Base-by-base conservation (phyloP, 2,888 invertebrate species). In the Tenthredo livida region DNA sequence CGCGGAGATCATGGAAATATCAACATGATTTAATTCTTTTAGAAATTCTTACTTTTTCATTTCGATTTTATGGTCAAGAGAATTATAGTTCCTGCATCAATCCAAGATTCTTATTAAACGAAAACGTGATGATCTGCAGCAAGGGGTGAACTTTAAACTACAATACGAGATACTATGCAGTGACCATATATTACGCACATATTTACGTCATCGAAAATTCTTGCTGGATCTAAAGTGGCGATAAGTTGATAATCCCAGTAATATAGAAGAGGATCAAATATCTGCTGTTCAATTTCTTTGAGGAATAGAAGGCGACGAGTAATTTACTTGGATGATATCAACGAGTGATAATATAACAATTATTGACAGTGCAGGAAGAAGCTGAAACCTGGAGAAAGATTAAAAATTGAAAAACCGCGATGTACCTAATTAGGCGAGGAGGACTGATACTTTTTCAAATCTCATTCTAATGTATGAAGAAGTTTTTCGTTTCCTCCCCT, bases 341-440 rank as follows among this genome's bases (percentile, higher is more conserved):
- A 43, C n/a, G 21, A 40, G 72, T 73, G 72, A 73, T 73, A 43
- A 29, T 29, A 29, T 29, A 29, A 29, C 2, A 2, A 73, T 73
- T 33, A 73, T 73, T 43, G 7, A 73, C 7, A 40, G 72, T 43
- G n/a, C n/a, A n/a, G n/a, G n/a, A n/a, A 1, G 33, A 29, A 0
- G 15, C 33, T 17, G 33, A 67, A 29, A 67, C 10, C 43, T 40
- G 43, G 29, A 40, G 21, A 25, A 43, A 43, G 43, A 43, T 73
- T n/a, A n/a, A 43, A 73, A 47, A 73, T 15, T 6, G 21, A 15
- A n/a, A 33, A 50, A 77, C 12, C 50, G 77, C 33, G 29, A 77
- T 77, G 77, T 77, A n/a, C n/a, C n/a, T n/a, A 17, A 77, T 54
- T 54, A 54, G 77, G n/a, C 50, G 50, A n/a, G 2, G 77, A 54